A percentile compares a stretch with the other conserved stretches of the same genome.
Evolutionary conservation across 2,113 vertebrate genomes (phyloP).

Genomic region (Egretta garzetta): DNA sequence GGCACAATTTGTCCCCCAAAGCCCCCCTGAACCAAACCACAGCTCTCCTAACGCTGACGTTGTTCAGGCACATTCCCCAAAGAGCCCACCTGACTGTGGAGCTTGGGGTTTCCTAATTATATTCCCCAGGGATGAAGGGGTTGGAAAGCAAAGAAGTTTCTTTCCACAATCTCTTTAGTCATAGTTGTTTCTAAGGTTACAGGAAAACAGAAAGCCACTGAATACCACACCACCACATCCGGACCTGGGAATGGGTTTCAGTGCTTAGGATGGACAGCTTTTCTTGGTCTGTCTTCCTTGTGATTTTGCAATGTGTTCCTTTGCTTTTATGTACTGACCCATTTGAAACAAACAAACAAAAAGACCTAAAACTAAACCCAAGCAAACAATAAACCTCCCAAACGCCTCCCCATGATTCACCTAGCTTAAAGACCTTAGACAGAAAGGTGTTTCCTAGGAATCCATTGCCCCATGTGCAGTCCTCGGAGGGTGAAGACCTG

Average conservation of each 20-base stretch:
- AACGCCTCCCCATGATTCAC: neutral
- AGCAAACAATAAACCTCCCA: neutral
- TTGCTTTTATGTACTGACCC: neutral
- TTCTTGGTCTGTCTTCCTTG: neutral
- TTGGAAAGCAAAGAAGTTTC: neutral
- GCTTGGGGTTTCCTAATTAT: neutral
- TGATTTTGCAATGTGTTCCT: neutral
- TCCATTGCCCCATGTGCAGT: too few species aligned
- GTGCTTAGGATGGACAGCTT: neutral
- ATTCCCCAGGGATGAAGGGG: neutral
- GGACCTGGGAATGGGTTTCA: neutral
- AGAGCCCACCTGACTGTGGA: neutral
- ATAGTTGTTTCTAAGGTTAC: neutral
- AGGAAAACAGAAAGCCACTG: neutral
- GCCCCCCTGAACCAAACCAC: neutral
- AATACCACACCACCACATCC: neutral
- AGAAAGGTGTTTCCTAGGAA: neutral
- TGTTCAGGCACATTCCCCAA: accelerated
- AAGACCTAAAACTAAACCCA: neutral
- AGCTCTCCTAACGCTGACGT: accelerated
- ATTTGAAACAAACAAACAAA: neutral
- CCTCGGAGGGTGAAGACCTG: neutral
- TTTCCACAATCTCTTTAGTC: neutral
- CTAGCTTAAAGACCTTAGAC: neutral
- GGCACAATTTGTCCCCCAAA: neutral